Percentiles rank a stretch among this genome's conserved stretches.
phyloP scores from a whole-genome alignment of 1,140 invertebrate species.

The Drosophila murphyi region DNA sequence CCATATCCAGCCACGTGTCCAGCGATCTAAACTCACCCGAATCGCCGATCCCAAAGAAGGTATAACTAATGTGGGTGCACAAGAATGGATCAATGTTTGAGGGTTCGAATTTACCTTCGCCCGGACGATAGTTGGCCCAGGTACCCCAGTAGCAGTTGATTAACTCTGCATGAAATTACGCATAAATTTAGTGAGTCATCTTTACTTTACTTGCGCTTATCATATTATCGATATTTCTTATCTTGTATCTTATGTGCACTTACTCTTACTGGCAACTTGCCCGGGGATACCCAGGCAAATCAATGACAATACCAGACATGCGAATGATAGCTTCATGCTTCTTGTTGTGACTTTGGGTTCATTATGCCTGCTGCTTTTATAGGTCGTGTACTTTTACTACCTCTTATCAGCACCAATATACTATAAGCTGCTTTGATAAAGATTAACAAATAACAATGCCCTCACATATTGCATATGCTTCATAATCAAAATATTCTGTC shows the following conservation, averaged over 20 bases:
- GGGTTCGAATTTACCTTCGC: constrained; percentile 86
- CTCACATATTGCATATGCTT: constrained; percentile 52
- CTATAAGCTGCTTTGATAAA: constrained; percentile 10
- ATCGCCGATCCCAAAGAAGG: constrained; percentile 87
- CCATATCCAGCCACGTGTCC: constrained; percentile 88
- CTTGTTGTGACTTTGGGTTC: neutral
- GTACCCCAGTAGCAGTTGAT: constrained; percentile 88
- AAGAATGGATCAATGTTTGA: constrained; percentile 87
- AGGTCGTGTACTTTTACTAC: constrained; percentile 9
- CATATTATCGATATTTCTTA: too few relatives aligned
- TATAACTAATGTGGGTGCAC: constrained; percentile 90
- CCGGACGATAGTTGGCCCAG: constrained; percentile 87
- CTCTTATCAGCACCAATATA: constrained; percentile 8
- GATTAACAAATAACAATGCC: constrained; percentile 28
- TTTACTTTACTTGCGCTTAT: too few relatives aligned
- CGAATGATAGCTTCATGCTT: constrained; percentile 49
- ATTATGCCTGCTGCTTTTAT: constrained; percentile 44
- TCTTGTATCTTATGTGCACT: constrained; percentile 24
- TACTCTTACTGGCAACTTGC: constrained; percentile 40
- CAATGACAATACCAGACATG: constrained; percentile 36
- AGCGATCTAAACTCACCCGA: constrained; percentile 84
- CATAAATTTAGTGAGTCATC: neutral
- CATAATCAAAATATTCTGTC: neutral
- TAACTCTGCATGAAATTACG: constrained; percentile 84
- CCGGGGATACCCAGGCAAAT: constrained; percentile 40